phyloP scores from a whole-genome alignment of 2,113 vertebrate genomes.

The Sterna hirundo region DNA sequence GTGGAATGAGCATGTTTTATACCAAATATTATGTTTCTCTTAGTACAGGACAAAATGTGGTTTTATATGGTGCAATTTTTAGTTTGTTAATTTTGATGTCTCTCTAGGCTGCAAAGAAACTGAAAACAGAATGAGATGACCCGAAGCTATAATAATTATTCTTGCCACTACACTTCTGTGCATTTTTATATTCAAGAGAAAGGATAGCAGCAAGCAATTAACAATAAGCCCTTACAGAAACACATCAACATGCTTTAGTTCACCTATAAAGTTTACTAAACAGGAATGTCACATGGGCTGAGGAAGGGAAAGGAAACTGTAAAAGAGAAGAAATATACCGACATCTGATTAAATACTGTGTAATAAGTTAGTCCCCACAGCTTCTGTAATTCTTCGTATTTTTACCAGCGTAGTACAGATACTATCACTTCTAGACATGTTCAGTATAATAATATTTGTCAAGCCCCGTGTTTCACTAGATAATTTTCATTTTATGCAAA shows the following conservation, averaged over 20 bases:
- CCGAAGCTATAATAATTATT: not conserved
- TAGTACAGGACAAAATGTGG: not conserved
- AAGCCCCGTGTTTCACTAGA: not conserved
- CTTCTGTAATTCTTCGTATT: not conserved
- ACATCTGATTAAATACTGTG: not conserved
- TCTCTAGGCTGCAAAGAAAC: not conserved
- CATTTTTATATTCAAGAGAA: not conserved
- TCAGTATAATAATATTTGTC: not conserved
- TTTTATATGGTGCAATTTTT: not conserved
- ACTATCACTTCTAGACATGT: not conserved
- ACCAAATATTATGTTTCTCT: not conserved
- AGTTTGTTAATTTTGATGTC: not conserved
- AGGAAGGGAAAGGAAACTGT: not conserved
- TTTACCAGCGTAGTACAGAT: not conserved
- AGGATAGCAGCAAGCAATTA: not conserved
- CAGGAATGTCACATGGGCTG: not conserved
- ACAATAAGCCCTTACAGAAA: not conserved
- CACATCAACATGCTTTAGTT: not conserved
- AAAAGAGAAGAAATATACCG: not conserved
- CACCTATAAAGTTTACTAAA: not conserved
- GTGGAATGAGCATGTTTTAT: not conserved
- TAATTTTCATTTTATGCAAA: not conserved
- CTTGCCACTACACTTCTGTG: not conserved
- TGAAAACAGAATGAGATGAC: not conserved
- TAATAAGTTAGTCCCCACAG: not conserved